Conservation (phyloP, 2,888 invertebrate species). For the Diarsia dahlii region DNA sequence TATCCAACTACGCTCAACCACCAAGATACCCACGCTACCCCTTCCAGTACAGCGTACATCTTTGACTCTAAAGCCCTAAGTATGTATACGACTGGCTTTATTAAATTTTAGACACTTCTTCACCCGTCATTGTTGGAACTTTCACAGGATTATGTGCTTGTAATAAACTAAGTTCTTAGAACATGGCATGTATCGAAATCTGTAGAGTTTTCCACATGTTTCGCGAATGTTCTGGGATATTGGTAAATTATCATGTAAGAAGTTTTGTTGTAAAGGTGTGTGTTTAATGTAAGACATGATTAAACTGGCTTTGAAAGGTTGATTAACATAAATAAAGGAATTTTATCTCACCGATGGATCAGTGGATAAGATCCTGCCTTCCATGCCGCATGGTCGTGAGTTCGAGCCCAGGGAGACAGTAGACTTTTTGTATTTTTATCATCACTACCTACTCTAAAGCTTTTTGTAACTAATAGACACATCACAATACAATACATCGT, state of each 20-base stretch:
- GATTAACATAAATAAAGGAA: neutral
- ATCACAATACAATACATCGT: too few relatives aligned
- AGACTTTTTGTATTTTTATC: too few relatives aligned
- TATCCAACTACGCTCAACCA: neutral
- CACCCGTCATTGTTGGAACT: slow-evolving; percentile 61
- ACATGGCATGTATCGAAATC: slow-evolving; percentile 61
- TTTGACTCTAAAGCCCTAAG: slow-evolving; percentile 36
- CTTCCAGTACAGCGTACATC: slow-evolving; percentile 37
- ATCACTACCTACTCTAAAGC: too few relatives aligned
- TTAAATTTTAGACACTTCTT: slow-evolving; percentile 73
- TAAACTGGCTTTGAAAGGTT: neutral
- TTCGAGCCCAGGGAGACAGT: too few relatives aligned
- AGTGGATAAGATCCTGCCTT: too few relatives aligned
- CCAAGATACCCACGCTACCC: neutral
- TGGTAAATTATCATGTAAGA: slow-evolving; percentile 10
- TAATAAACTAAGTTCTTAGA: slow-evolving; percentile 66
- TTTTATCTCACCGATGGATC: neutral
- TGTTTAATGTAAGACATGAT: neutral
- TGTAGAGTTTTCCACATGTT: slow-evolving; percentile 35
- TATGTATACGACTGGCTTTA: slow-evolving; percentile 69
- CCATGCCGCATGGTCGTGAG: too few relatives aligned
- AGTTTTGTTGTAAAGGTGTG: slow-evolving; percentile 4
- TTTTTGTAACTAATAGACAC: too few relatives aligned
- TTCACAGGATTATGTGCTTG: slow-evolving; percentile 64
- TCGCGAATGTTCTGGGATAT: slow-evolving; percentile 29